Evolutionary conservation across 2,888 invertebrate species (phyloP).

Genomic region (Galerucella pusilla): DNA sequence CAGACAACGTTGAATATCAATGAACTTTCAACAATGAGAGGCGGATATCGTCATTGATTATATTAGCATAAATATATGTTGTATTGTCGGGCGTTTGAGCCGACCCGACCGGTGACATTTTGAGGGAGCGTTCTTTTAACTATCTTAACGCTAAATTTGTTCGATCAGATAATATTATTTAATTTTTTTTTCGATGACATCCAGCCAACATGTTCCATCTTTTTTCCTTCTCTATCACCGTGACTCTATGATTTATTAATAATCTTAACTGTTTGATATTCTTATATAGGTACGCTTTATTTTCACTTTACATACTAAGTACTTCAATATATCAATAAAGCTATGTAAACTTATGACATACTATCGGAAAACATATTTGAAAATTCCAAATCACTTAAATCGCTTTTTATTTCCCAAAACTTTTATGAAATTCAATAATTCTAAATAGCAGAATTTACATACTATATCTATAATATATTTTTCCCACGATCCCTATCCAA

Average conservation of each 20-base stretch:
- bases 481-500: too few relatives aligned
- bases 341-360: too few relatives aligned
- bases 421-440: too few relatives aligned
- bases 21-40: slow-evolving; percentile 59
- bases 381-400: too few relatives aligned
- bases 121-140: slow-evolving; percentile 40
- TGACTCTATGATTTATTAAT: not conserved
- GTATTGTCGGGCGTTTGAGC: slow-evolving; percentile 49
- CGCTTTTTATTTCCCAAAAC: too few relatives aligned
- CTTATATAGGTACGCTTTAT: too few relatives aligned
- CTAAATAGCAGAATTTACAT: too few relatives aligned
- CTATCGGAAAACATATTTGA: too few relatives aligned
- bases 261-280: not conserved
- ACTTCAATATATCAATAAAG: too few relatives aligned
- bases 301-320: too few relatives aligned
- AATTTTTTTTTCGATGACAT: slow-evolving; percentile 36
- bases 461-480: too few relatives aligned
- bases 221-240: not conserved
- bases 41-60: slow-evolving; percentile 55
- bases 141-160: slow-evolving; percentile 40
- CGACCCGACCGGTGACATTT: slow-evolving; percentile 43
- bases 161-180: slow-evolving; percentile 42
- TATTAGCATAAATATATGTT: slow-evolving; percentile 62
- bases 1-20: slow-evolving; percentile 61
- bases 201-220: not conserved